A percentile compares a stretch with the other conserved stretches of the same genome.
Conservation (phyloP, 2,113 vertebrate genomes). For the Neotragus pygmaeus region DNA sequence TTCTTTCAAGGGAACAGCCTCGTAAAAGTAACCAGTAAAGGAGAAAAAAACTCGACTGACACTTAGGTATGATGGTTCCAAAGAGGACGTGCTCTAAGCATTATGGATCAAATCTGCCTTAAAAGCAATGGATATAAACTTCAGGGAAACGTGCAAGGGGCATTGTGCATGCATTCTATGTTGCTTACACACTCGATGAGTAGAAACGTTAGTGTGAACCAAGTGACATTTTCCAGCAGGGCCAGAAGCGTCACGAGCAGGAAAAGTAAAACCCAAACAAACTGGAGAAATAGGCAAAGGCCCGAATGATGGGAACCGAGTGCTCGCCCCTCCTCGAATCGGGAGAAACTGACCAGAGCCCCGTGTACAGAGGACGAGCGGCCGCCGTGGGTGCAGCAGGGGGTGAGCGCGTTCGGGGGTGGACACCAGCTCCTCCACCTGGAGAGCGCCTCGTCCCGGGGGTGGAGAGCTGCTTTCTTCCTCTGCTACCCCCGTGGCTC, state of each 20-base stretch:
- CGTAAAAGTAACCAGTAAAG: not conserved
- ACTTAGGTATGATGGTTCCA: not conserved
- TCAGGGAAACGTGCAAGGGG: not conserved
- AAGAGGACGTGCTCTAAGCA: not conserved
- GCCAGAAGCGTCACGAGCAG: not conserved
- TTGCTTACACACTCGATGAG: accelerated
- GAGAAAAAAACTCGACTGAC: not conserved
- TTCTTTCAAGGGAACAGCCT: not conserved
- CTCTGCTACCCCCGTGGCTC: accelerated
- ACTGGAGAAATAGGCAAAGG: not conserved
- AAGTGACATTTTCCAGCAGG: not conserved
- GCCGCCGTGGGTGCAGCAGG: accelerated
- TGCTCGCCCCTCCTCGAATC: accelerated
- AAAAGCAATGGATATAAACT: not conserved
- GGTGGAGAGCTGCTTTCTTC: not conserved
- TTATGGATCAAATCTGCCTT: not conserved
- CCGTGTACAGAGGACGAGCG: accelerated
- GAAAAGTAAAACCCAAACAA: not conserved
- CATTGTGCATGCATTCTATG: accelerated
- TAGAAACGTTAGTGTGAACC: not conserved
- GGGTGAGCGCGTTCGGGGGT: accelerated
- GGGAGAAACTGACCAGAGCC: too few species aligned
- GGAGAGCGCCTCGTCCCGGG: not conserved
- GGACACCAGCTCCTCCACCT: not conserved
- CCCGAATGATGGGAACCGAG: accelerated